phyloP scores from a whole-genome alignment of 2,113 vertebrate genomes.

The Etia nguti region DNA sequence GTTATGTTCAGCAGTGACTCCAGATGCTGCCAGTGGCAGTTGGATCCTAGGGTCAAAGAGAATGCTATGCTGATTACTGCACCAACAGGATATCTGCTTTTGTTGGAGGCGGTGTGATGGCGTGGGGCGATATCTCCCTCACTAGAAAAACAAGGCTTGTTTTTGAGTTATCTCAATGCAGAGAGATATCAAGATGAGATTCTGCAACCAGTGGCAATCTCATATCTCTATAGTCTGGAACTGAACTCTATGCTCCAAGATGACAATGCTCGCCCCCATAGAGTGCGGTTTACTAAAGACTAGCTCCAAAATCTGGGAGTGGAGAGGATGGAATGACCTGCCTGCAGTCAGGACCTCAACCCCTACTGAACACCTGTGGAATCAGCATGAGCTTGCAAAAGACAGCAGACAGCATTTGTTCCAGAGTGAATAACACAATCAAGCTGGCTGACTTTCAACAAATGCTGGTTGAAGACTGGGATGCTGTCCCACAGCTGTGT shows the following conservation, averaged over 20 bases:
- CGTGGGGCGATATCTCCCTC: fast-evolving
- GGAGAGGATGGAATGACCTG: fast-evolving
- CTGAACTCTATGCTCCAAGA: background rate
- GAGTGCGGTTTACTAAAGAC: background rate
- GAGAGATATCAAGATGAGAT: background rate
- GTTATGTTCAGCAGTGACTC: background rate
- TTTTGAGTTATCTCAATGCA: background rate
- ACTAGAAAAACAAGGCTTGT: background rate
- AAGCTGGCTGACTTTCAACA: background rate
- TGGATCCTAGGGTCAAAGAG: background rate
- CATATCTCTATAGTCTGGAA: background rate
- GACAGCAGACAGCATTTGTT: background rate
- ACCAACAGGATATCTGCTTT: background rate
- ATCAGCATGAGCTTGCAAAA: background rate
- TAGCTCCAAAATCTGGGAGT: background rate
- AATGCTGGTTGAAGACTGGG: background rate
- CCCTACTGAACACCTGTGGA: background rate
- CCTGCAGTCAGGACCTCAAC: background rate
- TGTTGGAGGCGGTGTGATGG: background rate
- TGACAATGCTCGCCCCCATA: fast-evolving
- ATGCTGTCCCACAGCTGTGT: background rate
- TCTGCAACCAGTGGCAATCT: background rate
- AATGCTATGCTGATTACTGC: background rate
- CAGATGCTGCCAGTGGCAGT: background rate
- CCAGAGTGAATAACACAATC: background rate